Base-by-base conservation (phyloP, 1,140 invertebrate species). In the Micrasema minimum region DNA sequence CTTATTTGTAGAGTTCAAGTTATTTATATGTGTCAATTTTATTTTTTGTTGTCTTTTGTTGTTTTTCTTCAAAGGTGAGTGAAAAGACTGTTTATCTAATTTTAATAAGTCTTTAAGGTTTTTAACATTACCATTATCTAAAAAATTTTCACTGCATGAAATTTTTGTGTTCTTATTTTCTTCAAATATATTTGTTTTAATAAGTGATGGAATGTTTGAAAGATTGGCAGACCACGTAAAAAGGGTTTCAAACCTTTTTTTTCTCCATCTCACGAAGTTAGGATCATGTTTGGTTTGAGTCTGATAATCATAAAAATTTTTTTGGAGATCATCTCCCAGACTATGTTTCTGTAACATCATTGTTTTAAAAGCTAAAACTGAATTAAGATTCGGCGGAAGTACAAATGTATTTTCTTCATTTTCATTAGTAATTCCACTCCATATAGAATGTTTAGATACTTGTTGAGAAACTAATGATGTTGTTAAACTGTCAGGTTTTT, bases 221-320 rank as follows among this genome's bases (percentile, higher is more conserved):
- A 72, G 14, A 46, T 68, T 62, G 1, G 66, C 43, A 45, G 71
- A 48, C 71, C 71, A 72, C 5, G 50, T 55, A 46, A 72, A 72
- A 57, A 72, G 31, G n/a, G 43, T 48, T 46, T 72, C 48, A 59
- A 72, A 69, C 2, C 71, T 46, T n/a, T 9, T 46, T n/a, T 9
- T 46, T 48, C 38, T 46, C 57, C 57, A 72, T n/a, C 66, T 55
- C 20, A 6, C 2, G 12, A 43, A 14, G 26, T 59, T 23, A 16
- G 57, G n/a, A 11, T 66, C 26, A 51, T 12, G 11, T 37, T 66
- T 48, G 9, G 22, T 22, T 45, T 35, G 16, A 12, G 10, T 7
- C 12, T 48, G 31, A 14, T 55, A 53, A 35, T 43, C 37, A 10
- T n/a, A 23, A 23, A 26, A 48, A 53, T 38, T 26, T 53, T 53